Conservation (phyloP, 2,888 invertebrate genomes). For the Drosophila mimetica region DNA sequence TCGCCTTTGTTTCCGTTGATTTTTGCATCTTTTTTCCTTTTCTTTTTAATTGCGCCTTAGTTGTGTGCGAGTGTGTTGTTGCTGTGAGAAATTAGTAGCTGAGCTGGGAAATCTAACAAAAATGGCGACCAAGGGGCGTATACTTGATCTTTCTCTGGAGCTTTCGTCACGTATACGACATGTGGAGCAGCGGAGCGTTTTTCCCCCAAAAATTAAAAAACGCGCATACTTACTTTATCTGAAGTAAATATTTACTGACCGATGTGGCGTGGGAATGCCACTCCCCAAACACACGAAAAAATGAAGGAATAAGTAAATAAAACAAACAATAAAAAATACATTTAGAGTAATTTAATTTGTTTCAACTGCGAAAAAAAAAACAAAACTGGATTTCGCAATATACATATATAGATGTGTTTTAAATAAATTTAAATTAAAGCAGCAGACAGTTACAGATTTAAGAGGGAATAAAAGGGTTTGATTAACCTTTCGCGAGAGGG, state of each 20-base stretch:
- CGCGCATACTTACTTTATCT: constrained; percentile 26
- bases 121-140: constrained; percentile 47
- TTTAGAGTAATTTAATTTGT: constrained; percentile 64
- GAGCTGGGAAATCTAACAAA: constrained; percentile 20
- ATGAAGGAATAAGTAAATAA: constrained; percentile 29
- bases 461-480: constrained; percentile 28
- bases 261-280: constrained; percentile 67
- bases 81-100: constrained; percentile 7
- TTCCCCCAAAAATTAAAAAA: constrained; percentile 8
- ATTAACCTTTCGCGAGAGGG: constrained; percentile 15
- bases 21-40: constrained; percentile 42
- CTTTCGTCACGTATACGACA: constrained; percentile 36
- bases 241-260: constrained; percentile 63
- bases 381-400: constrained; percentile 10
- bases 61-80: constrained; percentile 12
- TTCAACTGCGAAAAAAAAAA: constrained; percentile 47
- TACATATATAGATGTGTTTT: constrained; percentile 4
- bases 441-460: constrained; percentile 60
- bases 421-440: constrained; percentile 59
- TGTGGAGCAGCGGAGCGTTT: constrained; percentile 17
- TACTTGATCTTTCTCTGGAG: constrained; percentile 20
- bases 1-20: constrained; percentile 20
- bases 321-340: constrained; percentile 38
- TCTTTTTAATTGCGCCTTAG: constrained; percentile 43
- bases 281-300: constrained; percentile 49